These are phyloP conservation scores for Psilopogon haemacephalus DNA, from an alignment of 2,113 vertebrate species.

Conservation along the genomic window DNA sequence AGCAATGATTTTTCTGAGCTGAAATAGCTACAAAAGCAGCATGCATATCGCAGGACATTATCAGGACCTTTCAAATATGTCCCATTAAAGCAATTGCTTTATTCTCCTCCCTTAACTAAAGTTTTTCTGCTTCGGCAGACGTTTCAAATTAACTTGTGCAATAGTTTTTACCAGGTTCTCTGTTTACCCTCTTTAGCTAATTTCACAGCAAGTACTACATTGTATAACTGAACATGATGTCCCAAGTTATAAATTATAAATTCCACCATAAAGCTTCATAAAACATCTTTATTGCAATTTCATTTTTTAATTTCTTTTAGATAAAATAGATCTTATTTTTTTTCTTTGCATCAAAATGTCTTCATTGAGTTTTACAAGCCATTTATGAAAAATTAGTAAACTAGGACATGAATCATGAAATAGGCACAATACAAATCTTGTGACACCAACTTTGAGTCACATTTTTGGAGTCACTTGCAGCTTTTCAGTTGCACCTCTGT, in stretches of 20 bases:
- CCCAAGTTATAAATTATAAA: conserved; percentile 11
- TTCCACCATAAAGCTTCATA: not conserved
- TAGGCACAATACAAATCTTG: not conserved
- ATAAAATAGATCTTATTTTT: not conserved
- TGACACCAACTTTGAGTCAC: not conserved
- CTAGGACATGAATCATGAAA: not conserved
- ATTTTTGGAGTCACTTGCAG: not conserved
- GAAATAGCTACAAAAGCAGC: not conserved
- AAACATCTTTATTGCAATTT: conserved; percentile 60
- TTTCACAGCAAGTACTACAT: not conserved
- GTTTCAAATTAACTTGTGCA: not conserved
- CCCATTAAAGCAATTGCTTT: not conserved
- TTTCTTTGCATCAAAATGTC: not conserved
- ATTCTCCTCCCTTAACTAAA: not conserved
- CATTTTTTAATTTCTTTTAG: conserved; percentile 37
- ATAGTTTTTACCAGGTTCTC: not conserved
- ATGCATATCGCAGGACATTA: not conserved
- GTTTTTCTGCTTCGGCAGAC: not conserved
- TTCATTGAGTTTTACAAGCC: conserved; percentile 30
- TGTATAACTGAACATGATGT: not conserved
- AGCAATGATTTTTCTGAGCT: not conserved
- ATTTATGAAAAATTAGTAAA: conserved; percentile 33
- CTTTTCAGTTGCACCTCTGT: not conserved
- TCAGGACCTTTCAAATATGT: not conserved
- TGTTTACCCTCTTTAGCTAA: not conserved